phyloP scores from a whole-genome alignment of 1,140 invertebrate species.

The Lepidurus arcticus region DNA sequence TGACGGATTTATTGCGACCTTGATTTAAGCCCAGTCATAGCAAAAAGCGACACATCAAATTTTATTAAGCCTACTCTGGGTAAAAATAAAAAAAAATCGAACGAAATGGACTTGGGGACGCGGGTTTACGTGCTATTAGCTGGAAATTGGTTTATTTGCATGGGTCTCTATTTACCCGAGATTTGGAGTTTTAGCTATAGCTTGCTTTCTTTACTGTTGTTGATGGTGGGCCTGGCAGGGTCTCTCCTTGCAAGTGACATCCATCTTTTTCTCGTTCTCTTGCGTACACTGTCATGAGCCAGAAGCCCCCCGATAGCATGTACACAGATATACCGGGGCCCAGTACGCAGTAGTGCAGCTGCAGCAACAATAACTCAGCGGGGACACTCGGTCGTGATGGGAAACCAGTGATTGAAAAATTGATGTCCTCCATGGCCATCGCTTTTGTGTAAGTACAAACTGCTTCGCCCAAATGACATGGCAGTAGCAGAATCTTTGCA shows the following conservation, averaged over 20 bases:
- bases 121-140: neutral
- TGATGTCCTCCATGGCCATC: neutral
- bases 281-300: slow-evolving; percentile 14
- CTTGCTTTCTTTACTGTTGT: neutral
- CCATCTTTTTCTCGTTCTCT: slow-evolving; percentile 18
- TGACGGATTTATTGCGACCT: slow-evolving; percentile 5
- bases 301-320: neutral
- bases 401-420: neutral
- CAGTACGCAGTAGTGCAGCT: slow-evolving; percentile 1
- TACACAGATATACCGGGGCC: neutral
- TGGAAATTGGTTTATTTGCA: neutral
- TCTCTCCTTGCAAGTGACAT: slow-evolving; percentile 15
- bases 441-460: neutral
- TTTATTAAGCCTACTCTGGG: neutral
- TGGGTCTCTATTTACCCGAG: neutral
- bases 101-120: neutral
- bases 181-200: neutral
- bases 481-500: slow-evolving; percentile 19
- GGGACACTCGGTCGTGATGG: slow-evolving; percentile 4
- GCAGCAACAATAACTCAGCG: slow-evolving; percentile 1
- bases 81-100: neutral
- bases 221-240: slow-evolving; percentile 17
- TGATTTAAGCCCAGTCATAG: neutral
- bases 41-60: neutral
- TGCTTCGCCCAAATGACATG: neutral